Evolutionary conservation across 2,113 vertebrate genomes (phyloP), one percentile per base, ranked within the genome.

Genomic region (Hiodon alosoides): DNA sequence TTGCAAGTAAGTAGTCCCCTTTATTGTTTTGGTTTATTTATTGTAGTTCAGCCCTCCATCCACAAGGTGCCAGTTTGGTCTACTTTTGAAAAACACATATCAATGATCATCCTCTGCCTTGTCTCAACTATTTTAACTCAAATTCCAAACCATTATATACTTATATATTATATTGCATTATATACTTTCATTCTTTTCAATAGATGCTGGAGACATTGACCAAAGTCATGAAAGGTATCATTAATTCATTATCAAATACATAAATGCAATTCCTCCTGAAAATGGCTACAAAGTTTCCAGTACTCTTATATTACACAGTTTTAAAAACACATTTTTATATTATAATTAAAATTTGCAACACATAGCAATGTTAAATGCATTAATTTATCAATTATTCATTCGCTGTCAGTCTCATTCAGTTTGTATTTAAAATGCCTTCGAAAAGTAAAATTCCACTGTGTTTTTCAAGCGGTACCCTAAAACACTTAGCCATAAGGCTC

Each of bases 41-140:
- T 16, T 46, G 7, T 50, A 17, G 47, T 54, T 13, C 50, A 73
- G 11, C 51, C 61, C 60, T 73, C 72, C 60, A 47, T 4, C 72
- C 72, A 65, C 60, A 65, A 73, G 72, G 60, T 73, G 72, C 51
- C 50, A 3, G 14, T 47, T 8, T 52, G 7, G 8, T 52, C 10
- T 31, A 73, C 6, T 62, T 61, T 52, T 31, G n/a, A 71, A 58
- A 5, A 31, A 31, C 31, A 31, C 31, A 31, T 31, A 57, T 70
- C 0, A 58, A 13, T 55, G 46, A 71, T 14, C 48, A 13, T n/a
- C 52, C 7, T 59, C 60, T 71, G 57, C 48, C 8, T 67, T 61
- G 59, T 69, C 55, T 71, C 31, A 31, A 31, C 31, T 31, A 31
- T 31, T 31, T 31, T 31, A 31, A 31, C 31, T 31, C 31, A 31